phyloP scores from a whole-genome alignment of 2,797 vertebrate genomes.

The Harpagifer antarcticus region DNA sequence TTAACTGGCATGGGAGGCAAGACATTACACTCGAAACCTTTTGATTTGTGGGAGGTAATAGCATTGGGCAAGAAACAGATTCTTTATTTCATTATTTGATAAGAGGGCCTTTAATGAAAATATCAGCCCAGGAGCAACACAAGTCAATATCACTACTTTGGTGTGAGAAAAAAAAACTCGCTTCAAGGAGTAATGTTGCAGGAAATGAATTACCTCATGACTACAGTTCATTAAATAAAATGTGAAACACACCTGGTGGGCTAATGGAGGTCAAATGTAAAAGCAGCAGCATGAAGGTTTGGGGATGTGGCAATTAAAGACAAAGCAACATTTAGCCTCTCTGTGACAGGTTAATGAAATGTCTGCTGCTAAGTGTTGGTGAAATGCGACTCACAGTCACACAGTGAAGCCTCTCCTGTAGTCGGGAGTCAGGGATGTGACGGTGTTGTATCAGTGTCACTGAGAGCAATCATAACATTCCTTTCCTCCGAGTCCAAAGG shows the following conservation, averaged over 20 bases:
- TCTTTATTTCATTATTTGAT: constrained; percentile 89
- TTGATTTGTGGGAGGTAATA: constrained; percentile 84
- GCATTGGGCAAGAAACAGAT: constrained; percentile 81
- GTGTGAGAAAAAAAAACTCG: constrained; percentile 54
- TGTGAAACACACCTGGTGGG: constrained; percentile 80
- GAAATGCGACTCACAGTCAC: constrained; percentile 22
- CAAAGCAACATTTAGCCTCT: constrained; percentile 63
- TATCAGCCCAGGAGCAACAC: constrained; percentile 83
- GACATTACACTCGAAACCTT: constrained; percentile 80
- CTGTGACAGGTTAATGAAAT: constrained; percentile 72
- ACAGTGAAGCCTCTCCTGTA: constrained; percentile 22
- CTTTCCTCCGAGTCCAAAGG: constrained; percentile 65
- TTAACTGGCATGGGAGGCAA: constrained; percentile 80
- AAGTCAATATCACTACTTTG: constrained; percentile 75
- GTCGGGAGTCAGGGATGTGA: constrained; percentile 48
- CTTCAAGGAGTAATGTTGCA: constrained; percentile 71
- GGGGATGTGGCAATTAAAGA: constrained; percentile 70
- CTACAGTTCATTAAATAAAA: constrained; percentile 83
- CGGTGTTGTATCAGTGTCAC: constrained; percentile 73
- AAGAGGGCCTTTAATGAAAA: constrained; percentile 87
- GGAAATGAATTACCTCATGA: constrained; percentile 75
- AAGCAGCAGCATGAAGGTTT: constrained; percentile 58
- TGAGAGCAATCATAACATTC: constrained; percentile 77
- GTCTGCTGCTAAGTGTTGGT: constrained; percentile 57
- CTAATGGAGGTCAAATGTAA: constrained; percentile 79